Base-by-base conservation (phyloP, 2,797 vertebrate genomes). In the Lycodopsis pacificus region DNA sequence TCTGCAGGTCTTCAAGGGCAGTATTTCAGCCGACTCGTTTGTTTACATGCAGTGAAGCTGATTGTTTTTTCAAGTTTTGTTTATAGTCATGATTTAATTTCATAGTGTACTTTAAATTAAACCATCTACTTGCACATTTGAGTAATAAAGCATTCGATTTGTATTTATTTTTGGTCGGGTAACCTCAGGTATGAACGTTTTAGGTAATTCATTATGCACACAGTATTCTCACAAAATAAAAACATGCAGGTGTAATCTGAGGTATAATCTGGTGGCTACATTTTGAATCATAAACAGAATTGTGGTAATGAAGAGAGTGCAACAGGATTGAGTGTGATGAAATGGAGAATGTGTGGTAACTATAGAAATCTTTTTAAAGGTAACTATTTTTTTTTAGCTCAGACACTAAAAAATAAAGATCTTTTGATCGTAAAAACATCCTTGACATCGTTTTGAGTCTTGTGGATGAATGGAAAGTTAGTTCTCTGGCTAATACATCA, bases 391-490 rank as follows among this genome's bases (percentile, higher is more conserved):
- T 44, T 20, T n/a, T 49, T 20, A 20, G 8, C 27, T 65, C 34
- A 34, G 15, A 65, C 40, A 20, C 53, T 12, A n/a, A 71, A 14
- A 3, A 49, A 4, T 38, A 5, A 58, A 68, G 7, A 36, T 34
- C 3, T 20, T 56, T 49, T 70, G 32, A 2, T 27, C 17, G 20
- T 14, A 49, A 58, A 75, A 42, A 53, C 1, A 53, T 12, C 11
- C 5, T 25, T 32, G 9, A 30, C 25, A 57, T 32, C 7, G 3
- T 56, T 48, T 30, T 56, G 14, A 56, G n/a, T 53, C 10, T 49
- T 53, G 48, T 66, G 61, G 59, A 30, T 62, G 42, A 80, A 73
- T 53, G 22, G 44, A 56, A 76, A 65, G n/a, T 73, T 58, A 40
- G 63, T 32, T 62, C 2, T 61, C 46, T 4, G 4, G 27, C 20